Percentiles rank a stretch among this genome's conserved stretches.
phyloP scores from a whole-genome alignment of 2,888 invertebrate species.

The Smittia aterrima region DNA sequence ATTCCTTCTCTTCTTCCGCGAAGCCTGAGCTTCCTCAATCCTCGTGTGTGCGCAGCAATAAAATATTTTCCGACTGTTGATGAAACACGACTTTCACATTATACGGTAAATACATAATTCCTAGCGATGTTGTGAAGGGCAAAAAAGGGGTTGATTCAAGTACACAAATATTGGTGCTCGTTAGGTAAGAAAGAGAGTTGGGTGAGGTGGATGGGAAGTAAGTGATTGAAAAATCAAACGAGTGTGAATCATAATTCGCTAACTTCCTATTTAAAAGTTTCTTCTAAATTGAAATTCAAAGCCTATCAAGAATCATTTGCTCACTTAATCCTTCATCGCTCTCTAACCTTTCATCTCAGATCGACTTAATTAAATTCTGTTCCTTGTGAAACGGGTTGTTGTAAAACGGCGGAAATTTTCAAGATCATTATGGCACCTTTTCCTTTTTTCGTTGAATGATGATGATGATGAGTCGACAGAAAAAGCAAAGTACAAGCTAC shows the following conservation, averaged over 20 bases:
- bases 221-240: background rate
- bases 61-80: constrained; percentile 2
- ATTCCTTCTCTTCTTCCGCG: background rate
- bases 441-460: background rate
- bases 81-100: constrained; percentile 7
- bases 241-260: background rate
- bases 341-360: background rate
- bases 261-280: too few species aligned
- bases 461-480: constrained; percentile 14
- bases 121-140: background rate
- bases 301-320: background rate
- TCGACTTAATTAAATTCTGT: background rate
- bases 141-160: too few species aligned
- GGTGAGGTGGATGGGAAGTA: too few species aligned
- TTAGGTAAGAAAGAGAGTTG: background rate
- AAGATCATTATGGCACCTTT: constrained; percentile 3
- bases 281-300: constrained; percentile 18
- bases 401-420: background rate
- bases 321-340: background rate
- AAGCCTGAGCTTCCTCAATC: background rate
- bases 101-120: background rate
- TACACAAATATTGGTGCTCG: background rate
- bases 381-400: background rate
- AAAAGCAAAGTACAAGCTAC: background rate
- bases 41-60: background rate